Evolutionary conservation across 2,888 invertebrate species (phyloP).

Genomic region (Lepidochitona cinerea): DNA sequence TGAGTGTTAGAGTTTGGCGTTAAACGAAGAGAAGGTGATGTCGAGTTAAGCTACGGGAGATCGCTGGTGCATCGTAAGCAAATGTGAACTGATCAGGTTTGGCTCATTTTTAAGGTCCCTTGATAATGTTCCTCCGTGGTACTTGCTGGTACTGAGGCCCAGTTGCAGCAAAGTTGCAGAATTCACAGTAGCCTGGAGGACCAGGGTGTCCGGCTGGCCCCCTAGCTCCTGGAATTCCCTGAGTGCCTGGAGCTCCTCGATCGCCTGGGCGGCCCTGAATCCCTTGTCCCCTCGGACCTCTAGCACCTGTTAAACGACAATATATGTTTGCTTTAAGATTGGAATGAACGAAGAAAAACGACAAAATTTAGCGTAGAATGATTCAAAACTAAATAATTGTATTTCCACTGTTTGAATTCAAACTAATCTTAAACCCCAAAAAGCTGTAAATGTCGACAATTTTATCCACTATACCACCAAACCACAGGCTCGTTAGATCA

Average conservation of each 20-base stretch:
- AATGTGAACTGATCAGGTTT: conserved; percentile 10
- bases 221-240: conserved; percentile 70
- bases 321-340: no score
- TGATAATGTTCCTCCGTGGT: conserved; percentile 46
- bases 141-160: conserved; percentile 35
- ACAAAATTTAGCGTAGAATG: no score
- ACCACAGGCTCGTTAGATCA: no score
- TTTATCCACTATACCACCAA: no score
- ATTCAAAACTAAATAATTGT: no score
- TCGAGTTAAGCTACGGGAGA: not conserved
- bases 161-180: conserved; percentile 72
- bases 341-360: no score
- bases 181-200: conserved; percentile 75
- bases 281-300: conserved; percentile 79
- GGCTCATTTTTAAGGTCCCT: conserved; percentile 52
- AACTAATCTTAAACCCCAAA: no score
- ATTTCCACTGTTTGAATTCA: no score
- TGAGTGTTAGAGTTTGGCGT: no score
- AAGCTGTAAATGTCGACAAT: no score
- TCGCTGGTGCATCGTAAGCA: not conserved
- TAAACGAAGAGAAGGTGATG: not conserved
- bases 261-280: conserved; percentile 82
- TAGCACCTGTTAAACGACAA: conserved; percentile 72
- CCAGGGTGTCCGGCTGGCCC: conserved; percentile 76
- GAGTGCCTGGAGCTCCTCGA: conserved; percentile 69